Percentiles rank a stretch among this genome's conserved stretches.
phyloP scores from a whole-genome alignment of 2,888 invertebrate genomes.

The Gari tellinella region DNA sequence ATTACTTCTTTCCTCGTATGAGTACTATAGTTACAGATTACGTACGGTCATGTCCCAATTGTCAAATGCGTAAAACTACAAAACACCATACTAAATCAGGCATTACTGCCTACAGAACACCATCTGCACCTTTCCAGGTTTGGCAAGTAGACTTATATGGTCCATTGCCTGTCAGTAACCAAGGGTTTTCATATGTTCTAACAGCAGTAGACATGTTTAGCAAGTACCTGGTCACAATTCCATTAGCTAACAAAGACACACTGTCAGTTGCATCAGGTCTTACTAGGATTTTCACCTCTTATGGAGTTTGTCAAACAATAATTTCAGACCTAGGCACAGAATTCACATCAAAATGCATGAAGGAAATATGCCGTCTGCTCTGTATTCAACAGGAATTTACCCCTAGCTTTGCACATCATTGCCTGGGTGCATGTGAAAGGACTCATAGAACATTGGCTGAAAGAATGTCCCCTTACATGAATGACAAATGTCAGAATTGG shows the following conservation, averaged over 20 bases:
- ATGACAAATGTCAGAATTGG: too few species aligned
- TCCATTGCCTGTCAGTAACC: too few species aligned
- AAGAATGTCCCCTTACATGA: too few species aligned
- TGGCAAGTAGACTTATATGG: conserved; percentile 49
- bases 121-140: conserved; percentile 36
- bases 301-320: conserved; percentile 51
- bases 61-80: too few species aligned
- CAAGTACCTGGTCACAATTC: too few species aligned
- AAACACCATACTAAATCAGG: too few species aligned
- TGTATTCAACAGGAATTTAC: too few species aligned
- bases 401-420: conserved; percentile 34
- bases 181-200: conserved; percentile 33
- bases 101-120: too few species aligned
- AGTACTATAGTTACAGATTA: conserved; percentile 23
- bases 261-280: conserved; percentile 33
- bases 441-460: too few species aligned
- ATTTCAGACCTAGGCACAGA: too few species aligned
- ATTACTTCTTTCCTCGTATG: conserved; percentile 26
- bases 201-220: conserved; percentile 50
- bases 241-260: conserved; percentile 41
- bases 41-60: conserved; percentile 37
- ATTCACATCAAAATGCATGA: too few species aligned
- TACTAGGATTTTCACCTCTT: conserved; percentile 31
- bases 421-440: conserved; percentile 40
- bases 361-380: too few species aligned